Percentiles rank a stretch among this genome's conserved stretches.
Evolutionary conservation across 2,888 invertebrate species (phyloP).

Genomic region (Artemia sinica): DNA sequence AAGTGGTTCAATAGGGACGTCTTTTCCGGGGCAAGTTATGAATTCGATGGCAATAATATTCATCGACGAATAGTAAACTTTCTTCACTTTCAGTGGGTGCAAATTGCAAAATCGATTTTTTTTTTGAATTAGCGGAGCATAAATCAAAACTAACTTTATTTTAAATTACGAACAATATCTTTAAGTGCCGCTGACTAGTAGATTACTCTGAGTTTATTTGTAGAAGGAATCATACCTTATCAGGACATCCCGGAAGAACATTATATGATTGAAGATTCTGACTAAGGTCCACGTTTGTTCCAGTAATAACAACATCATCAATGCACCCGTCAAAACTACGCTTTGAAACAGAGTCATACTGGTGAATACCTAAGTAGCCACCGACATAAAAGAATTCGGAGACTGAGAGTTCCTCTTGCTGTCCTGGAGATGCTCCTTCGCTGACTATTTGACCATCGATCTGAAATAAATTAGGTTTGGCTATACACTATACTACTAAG

Average conservation of each 20-base stretch:
- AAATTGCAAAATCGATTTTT: slow-evolving; percentile 18
- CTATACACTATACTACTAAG: too few relatives aligned
- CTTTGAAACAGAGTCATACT: slow-evolving; percentile 47
- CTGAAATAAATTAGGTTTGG: slow-evolving; percentile 21
- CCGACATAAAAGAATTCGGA: slow-evolving; percentile 73
- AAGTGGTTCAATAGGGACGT: too few relatives aligned
- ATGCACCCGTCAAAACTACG: slow-evolving; percentile 84
- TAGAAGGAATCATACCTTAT: slow-evolving; percentile 37
- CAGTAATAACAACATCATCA: slow-evolving; percentile 57
- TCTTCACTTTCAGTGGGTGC: too few relatives aligned
- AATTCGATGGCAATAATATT: too few relatives aligned
- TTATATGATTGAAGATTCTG: slow-evolving; percentile 61
- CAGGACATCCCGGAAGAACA: slow-evolving; percentile 72
- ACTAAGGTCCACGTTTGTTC: slow-evolving; percentile 56
- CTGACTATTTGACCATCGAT: slow-evolving; percentile 29
- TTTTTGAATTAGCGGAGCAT: slow-evolving; percentile 18
- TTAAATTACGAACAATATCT: not conserved
- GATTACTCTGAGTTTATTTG: not conserved
- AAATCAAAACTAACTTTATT: slow-evolving; percentile 19
- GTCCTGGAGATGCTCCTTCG: slow-evolving; percentile 31
- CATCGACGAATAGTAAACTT: too few relatives aligned
- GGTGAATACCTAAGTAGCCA: slow-evolving; percentile 53
- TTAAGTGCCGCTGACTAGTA: not conserved
- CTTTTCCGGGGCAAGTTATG: too few relatives aligned
- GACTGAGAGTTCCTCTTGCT: slow-evolving; percentile 32